phyloP scores from a whole-genome alignment of 2,888 invertebrate genomes.

The Mantis religiosa region DNA sequence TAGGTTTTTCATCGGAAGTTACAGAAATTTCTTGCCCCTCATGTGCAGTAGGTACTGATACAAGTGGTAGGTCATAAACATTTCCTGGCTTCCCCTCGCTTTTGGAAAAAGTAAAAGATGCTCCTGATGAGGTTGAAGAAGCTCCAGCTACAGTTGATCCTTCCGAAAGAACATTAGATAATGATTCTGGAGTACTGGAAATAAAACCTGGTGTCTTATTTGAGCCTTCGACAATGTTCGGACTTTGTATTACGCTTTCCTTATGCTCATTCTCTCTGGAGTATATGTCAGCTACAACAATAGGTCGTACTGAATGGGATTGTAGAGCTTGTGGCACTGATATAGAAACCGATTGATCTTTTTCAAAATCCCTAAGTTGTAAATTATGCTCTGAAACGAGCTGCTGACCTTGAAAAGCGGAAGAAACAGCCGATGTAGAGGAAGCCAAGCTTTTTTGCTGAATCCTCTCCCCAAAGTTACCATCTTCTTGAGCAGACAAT shows the following conservation, averaged over 20 bases:
- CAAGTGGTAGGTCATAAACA: background rate
- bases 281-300: slow-evolving; percentile 28
- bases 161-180: background rate
- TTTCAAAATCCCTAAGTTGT: background rate
- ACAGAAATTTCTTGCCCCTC: background rate
- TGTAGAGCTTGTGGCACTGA: background rate
- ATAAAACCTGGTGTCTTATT: background rate
- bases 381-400: background rate
- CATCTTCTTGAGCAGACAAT: background rate
- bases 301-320: slow-evolving; percentile 26
- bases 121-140: background rate
- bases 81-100: background rate
- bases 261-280: background rate
- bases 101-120: background rate
- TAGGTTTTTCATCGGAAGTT: background rate
- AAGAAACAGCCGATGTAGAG: background rate
- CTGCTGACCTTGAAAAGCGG: background rate
- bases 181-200: background rate
- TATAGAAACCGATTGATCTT: background rate
- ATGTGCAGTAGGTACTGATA: background rate
- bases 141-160: background rate
- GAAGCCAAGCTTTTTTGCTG: background rate
- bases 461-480: background rate
- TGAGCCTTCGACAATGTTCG: background rate
- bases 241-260: background rate